A percentile compares a stretch with the other conserved stretches of the same genome.
phyloP scores from a whole-genome alignment of 1,140 invertebrate species.

The Drosophila pectinifera region DNA sequence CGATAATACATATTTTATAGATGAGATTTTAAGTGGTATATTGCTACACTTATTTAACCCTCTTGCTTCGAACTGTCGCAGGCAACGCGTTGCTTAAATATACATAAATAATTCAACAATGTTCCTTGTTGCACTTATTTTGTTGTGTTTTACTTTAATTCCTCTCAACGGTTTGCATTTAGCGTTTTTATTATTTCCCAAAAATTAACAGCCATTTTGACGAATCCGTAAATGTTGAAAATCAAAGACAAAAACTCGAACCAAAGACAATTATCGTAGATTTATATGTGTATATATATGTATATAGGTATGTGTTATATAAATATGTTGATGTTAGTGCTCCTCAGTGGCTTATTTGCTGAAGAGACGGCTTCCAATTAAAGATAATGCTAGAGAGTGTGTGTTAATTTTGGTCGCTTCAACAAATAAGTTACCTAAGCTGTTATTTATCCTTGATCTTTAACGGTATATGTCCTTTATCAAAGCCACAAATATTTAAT shows the following conservation, averaged over 20 bases:
- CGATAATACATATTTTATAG: constrained; percentile 43
- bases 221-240: constrained; percentile 81
- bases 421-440: constrained; percentile 38
- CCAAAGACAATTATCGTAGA: constrained; percentile 66
- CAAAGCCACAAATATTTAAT: constrained; percentile 59
- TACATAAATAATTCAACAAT: constrained; percentile 66
- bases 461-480: constrained; percentile 55
- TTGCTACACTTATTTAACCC: constrained; percentile 57
- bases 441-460: constrained; percentile 9
- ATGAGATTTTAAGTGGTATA: constrained; percentile 52
- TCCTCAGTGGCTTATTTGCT: constrained; percentile 25
- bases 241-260: constrained; percentile 66
- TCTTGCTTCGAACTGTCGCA: constrained; percentile 53
- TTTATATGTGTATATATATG: constrained; percentile 47
- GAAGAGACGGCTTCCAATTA: neutral
- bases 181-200: constrained; percentile 65
- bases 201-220: constrained; percentile 85
- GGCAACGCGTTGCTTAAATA: constrained; percentile 74
- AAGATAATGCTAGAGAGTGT: neutral
- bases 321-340: constrained; percentile 42
- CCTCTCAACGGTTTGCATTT: constrained; percentile 55
- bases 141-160: constrained; percentile 27
- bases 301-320: constrained; percentile 43
- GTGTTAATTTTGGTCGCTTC: constrained; percentile 1
- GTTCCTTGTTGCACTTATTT: constrained; percentile 28